These are phyloP conservation scores for Rhombomys opimus DNA, from an alignment of 2,113 vertebrate genomes.

Conservation along the genomic window DNA sequence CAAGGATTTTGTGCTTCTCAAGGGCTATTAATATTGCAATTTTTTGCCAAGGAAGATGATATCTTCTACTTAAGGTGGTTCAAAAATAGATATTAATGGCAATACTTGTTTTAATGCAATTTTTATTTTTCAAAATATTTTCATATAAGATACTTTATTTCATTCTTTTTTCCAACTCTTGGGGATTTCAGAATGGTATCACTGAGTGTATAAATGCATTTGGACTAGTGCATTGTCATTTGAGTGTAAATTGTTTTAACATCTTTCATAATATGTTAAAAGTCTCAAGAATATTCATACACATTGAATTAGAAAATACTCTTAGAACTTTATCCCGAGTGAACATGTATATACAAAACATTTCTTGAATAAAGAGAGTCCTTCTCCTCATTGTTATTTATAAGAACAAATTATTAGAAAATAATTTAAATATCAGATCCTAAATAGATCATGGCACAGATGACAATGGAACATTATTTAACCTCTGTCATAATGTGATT, in stretches of 20 bases:
- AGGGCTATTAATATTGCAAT: background rate
- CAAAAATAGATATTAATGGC: background rate
- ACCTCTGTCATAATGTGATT: background rate
- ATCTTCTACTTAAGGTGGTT: background rate
- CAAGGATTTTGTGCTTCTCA: background rate
- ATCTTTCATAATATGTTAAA: constrained; percentile 37
- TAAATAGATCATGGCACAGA: background rate
- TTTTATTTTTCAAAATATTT: constrained; percentile 24
- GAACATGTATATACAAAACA: background rate
- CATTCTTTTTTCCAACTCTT: background rate
- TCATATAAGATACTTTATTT: constrained; percentile 47
- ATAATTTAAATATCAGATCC: background rate
- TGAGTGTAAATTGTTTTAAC: background rate
- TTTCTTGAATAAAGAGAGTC: background rate
- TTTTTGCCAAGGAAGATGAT: background rate
- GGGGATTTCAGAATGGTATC: background rate
- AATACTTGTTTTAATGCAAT: background rate
- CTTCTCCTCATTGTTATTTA: background rate
- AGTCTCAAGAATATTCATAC: background rate
- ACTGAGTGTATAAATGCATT: background rate
- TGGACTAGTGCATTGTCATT: background rate
- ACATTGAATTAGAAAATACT: constrained; percentile 11
- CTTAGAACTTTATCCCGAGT: constrained; percentile 12
- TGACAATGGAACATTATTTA: background rate
- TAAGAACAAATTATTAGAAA: background rate